Evolutionary conservation across 2,888 invertebrate genomes (phyloP).

Genomic region (Xestia rhomboidea): DNA sequence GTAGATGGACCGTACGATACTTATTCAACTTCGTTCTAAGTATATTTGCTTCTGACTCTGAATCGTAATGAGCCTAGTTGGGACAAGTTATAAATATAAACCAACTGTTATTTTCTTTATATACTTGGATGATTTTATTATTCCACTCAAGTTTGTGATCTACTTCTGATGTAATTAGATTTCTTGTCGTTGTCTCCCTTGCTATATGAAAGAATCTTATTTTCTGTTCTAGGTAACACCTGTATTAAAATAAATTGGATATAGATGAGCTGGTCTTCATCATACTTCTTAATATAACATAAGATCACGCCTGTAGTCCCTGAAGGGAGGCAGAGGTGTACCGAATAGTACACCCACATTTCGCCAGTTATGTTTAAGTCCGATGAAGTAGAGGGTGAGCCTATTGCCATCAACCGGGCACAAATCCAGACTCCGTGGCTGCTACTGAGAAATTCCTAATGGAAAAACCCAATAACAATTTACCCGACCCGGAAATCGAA

Average conservation of each 20-base stretch:
- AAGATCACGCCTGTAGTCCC: too few relatives aligned
- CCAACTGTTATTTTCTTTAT: conserved; percentile 19
- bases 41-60: conserved; percentile 43
- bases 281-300: not conserved
- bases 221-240: not conserved
- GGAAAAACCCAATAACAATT: too few relatives aligned
- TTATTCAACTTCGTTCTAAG: conserved; percentile 45
- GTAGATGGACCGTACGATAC: conserved; percentile 28
- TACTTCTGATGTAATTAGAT: conserved; percentile 34
- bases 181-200: not conserved
- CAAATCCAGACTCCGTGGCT: too few relatives aligned
- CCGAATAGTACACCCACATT: too few relatives aligned
- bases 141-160: conserved; percentile 33
- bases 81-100: conserved; percentile 46
- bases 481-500: too few relatives aligned
- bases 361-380: too few relatives aligned
- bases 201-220: not conserved
- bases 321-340: too few relatives aligned
- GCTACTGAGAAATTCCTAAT: too few relatives aligned
- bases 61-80: conserved; percentile 54
- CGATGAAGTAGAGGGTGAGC: too few relatives aligned
- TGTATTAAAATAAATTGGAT: conserved; percentile 5
- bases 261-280: not conserved
- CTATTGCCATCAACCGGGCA: too few relatives aligned
- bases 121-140: conserved; percentile 51